Evolutionary conservation across 64 coral and sea anemone species (phyloP).

Genomic region (Cladopsammia gracilis): DNA sequence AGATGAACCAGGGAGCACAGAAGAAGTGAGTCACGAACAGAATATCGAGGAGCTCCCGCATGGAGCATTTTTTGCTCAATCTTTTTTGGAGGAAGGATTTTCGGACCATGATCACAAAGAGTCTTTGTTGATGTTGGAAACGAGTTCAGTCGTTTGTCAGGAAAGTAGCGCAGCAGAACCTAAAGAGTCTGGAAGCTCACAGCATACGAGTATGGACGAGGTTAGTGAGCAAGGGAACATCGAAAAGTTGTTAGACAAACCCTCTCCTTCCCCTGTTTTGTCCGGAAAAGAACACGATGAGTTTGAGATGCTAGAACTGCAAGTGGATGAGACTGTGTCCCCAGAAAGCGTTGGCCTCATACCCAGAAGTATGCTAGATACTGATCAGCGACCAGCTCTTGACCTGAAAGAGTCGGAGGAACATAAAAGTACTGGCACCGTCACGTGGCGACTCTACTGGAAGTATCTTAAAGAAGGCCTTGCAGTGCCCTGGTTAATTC

Average conservation of each 20-base stretch:
- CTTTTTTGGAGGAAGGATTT: background rate
- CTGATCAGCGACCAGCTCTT: background rate
- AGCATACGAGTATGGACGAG: background rate
- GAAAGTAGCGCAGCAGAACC: background rate
- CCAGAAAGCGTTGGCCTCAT: background rate
- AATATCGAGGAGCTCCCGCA: background rate
- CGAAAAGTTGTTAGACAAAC: no score
- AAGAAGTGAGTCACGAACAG: background rate
- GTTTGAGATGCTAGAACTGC: background rate
- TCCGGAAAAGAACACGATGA: background rate
- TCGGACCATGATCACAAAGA: background rate
- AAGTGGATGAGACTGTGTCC: background rate
- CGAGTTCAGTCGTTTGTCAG: background rate
- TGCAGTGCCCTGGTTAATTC: conserved; percentile 19
- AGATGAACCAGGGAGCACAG: background rate
- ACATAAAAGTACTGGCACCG: conserved; percentile 29
- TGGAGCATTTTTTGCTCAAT: conserved; percentile 8
- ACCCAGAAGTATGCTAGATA: background rate
- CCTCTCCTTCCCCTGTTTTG: background rate
- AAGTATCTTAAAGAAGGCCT: conserved; percentile 64
- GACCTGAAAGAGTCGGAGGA: conserved; percentile 18
- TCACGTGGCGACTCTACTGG: conserved; percentile 69
- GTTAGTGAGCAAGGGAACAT: no score
- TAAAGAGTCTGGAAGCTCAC: background rate
- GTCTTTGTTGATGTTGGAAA: background rate